phyloP scores from a whole-genome alignment of 2,113 vertebrate species.

The Elaphurus davidianus region DNA sequence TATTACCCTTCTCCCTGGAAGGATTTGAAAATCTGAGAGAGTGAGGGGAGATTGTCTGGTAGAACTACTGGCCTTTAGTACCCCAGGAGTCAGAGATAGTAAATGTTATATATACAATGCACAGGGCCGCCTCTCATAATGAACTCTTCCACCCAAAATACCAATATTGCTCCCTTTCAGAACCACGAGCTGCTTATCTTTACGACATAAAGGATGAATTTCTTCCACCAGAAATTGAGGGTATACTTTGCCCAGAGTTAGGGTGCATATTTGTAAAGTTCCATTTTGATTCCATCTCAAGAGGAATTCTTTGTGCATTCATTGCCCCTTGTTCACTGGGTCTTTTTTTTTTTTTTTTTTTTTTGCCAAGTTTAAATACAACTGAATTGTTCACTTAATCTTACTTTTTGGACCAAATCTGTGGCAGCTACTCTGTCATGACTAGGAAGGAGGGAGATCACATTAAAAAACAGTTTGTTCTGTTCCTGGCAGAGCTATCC shows the following conservation, averaged over 20 bases:
- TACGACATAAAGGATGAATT: neutral
- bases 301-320: neutral
- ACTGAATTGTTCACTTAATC: conserved; percentile 32
- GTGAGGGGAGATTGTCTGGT: neutral
- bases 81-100: neutral
- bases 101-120: neutral
- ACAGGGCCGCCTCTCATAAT: neutral
- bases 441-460: conserved; percentile 22
- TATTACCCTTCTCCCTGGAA: neutral
- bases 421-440: conserved; percentile 34
- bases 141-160: neutral
- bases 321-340: neutral
- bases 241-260: neutral
- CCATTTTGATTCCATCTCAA: neutral
- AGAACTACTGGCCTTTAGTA: neutral
- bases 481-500: conserved; percentile 40
- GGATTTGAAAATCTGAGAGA: neutral
- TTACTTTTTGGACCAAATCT: conserved; percentile 53
- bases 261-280: conserved; percentile 19
- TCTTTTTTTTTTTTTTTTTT: neutral
- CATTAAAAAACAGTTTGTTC: conserved; percentile 58
- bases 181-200: neutral
- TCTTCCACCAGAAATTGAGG: neutral
- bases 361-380: conserved; percentile 52
- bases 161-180: neutral